Percentiles rank a stretch among this genome's conserved stretches.
These are phyloP conservation scores for Elgaria multicarinata DNA, from an alignment of 2,113 vertebrate species.

Conservation along the genomic window DNA sequence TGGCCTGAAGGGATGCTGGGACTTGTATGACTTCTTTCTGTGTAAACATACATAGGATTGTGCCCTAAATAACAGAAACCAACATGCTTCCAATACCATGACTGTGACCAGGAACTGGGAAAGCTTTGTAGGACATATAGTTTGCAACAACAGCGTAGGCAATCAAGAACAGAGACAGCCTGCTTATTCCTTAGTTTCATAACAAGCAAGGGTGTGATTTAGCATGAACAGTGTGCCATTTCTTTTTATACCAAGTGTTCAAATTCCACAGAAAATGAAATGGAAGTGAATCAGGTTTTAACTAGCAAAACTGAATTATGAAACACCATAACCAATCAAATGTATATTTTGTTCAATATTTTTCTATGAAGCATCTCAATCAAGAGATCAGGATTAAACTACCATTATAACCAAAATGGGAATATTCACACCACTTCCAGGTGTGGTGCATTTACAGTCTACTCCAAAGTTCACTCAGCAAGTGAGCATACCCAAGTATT, in stretches of 20 bases:
- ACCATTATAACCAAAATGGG: not conserved
- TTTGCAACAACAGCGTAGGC: not conserved
- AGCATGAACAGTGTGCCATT: conserved; percentile 51
- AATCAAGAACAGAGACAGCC: conserved; percentile 6
- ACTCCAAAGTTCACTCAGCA: not conserved
- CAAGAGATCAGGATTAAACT: not conserved
- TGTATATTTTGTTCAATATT: rapidly evolving
- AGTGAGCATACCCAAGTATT: not conserved
- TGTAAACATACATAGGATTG: too few relatives aligned
- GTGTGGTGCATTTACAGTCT: not conserved
- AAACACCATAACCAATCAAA: not conserved
- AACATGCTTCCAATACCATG: not conserved
- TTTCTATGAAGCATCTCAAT: not conserved
- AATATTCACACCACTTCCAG: not conserved
- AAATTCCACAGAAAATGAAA: conserved; percentile 4
- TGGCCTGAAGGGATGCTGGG: too few relatives aligned
- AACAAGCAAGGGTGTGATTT: not conserved
- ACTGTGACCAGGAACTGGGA: not conserved
- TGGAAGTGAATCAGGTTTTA: not conserved
- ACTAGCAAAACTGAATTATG: not conserved
- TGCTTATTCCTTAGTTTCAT: conserved; percentile 5
- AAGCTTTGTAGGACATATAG: not conserved
- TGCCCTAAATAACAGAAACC: not conserved
- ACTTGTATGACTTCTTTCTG: too few relatives aligned
- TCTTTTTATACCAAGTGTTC: conserved; percentile 28